Percentiles rank a stretch among this genome's conserved stretches.
These are phyloP conservation scores for Holocentrus rufus DNA, from an alignment of 2,797 vertebrate species.

Conservation along the genomic window DNA sequence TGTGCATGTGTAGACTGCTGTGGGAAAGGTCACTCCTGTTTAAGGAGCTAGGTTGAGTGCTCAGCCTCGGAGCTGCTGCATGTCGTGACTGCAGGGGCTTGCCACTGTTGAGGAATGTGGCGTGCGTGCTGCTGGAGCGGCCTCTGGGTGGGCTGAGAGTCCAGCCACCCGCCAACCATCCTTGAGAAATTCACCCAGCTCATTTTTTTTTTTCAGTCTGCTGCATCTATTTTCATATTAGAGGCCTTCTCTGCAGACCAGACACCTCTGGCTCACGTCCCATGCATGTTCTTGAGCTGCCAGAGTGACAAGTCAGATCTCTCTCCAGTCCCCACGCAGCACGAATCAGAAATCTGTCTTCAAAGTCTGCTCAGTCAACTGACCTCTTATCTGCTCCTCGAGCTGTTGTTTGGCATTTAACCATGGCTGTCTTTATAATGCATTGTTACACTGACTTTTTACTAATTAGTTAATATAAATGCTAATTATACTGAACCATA, in stretches of 20 bases:
- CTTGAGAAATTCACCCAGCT: constrained; percentile 38
- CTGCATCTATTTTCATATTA: constrained; percentile 52
- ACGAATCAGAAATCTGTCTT: constrained; percentile 7
- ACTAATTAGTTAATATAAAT: constrained; percentile 38
- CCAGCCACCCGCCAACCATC: constrained; percentile 36
- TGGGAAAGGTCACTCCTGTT: constrained; percentile 56
- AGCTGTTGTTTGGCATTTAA: constrained; percentile 34
- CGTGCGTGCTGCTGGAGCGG: constrained; percentile 65
- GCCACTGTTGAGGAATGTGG: constrained; percentile 69
- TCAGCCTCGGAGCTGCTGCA: constrained; percentile 34
- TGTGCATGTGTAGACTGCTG: constrained; percentile 42
- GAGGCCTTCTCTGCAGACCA: constrained; percentile 44
- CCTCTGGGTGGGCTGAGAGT: constrained; percentile 56
- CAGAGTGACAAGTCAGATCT: constrained; percentile 34
- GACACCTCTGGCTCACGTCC: constrained; percentile 42
- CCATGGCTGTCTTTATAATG: constrained; percentile 14
- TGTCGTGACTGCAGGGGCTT: constrained; percentile 76
- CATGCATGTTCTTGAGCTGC: constrained; percentile 24
- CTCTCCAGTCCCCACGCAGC: neutral
- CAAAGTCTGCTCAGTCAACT: constrained; percentile 12
- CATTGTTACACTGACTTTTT: constrained; percentile 30
- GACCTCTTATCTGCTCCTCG: constrained; percentile 10
- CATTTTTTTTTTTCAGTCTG: constrained; percentile 30
- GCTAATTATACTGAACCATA: neutral
- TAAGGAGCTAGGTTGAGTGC: constrained; percentile 39